These are phyloP conservation scores for Aromia moschata DNA, from an alignment of 2,888 invertebrate genomes.

Conservation along the genomic window DNA sequence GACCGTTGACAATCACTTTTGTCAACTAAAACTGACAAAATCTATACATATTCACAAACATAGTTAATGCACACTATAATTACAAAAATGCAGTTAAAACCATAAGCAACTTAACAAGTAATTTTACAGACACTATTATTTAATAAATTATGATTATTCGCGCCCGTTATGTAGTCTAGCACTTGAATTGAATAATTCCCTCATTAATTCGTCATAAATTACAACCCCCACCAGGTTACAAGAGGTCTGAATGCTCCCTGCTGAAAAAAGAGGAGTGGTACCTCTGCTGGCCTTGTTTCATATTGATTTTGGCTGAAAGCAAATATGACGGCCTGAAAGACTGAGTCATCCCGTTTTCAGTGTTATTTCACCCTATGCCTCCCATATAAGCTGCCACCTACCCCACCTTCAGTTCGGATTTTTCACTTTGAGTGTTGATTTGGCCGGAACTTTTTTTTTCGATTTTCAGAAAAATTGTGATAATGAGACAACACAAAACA, in stretches of 20 bases:
- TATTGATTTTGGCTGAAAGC: constrained; percentile 55
- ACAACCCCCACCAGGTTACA: constrained; percentile 7
- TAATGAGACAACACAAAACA: constrained; percentile 46
- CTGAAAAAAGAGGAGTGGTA: constrained; percentile 46
- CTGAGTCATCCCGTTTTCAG: constrained; percentile 39
- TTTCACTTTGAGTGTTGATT: constrained; percentile 24
- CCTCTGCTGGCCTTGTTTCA: constrained; percentile 52
- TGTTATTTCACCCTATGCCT: constrained; percentile 40
- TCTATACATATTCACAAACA: no score
- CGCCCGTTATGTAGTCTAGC: background rate
- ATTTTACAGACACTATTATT: no score
- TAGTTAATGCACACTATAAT: no score
- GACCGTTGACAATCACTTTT: no score
- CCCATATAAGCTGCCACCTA: constrained; percentile 31
- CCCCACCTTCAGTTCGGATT: constrained; percentile 31
- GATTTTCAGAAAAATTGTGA: constrained; percentile 44
- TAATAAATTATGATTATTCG: no score
- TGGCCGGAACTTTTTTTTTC: constrained; percentile 17
- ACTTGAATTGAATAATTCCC: constrained; percentile 24
- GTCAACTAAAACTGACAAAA: no score
- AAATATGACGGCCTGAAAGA: constrained; percentile 48
- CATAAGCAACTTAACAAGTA: no score
- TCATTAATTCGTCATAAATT: constrained; percentile 24
- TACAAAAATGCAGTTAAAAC: no score
- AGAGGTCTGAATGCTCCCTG: constrained; percentile 5